Conservation (phyloP, 2,797 vertebrate species). For the Miichthys miiuy region DNA sequence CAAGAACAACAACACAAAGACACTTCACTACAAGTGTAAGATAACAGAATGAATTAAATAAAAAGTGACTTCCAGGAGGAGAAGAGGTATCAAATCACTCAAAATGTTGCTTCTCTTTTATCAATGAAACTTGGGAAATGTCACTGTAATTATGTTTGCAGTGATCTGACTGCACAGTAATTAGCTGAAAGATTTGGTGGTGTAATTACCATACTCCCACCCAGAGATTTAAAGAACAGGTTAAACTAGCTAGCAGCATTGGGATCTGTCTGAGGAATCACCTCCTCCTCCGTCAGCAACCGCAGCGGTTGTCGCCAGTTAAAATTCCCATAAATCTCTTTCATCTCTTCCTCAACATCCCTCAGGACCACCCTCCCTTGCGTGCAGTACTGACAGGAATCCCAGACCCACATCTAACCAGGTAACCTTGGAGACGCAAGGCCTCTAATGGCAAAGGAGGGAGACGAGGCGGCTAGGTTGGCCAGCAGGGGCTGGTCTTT, state of each 20-base stretch:
- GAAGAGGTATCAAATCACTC: constrained; percentile 20
- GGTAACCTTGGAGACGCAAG: constrained; percentile 69
- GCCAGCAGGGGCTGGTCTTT: constrained; percentile 52
- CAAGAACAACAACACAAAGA: background rate
- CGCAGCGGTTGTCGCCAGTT: constrained; percentile 42
- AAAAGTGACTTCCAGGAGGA: constrained; percentile 10
- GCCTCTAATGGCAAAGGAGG: constrained; percentile 49
- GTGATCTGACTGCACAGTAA: constrained; percentile 57
- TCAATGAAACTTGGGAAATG: constrained; percentile 47
- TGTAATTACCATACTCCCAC: constrained; percentile 64
- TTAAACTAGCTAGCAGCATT: constrained; percentile 44
- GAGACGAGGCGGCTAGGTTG: constrained; percentile 35
- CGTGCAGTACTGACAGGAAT: constrained; percentile 52
- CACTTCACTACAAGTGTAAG: background rate
- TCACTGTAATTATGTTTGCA: constrained; percentile 63
- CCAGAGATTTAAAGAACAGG: constrained; percentile 59
- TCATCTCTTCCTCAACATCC: constrained; percentile 45
- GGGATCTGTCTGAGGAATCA: constrained; percentile 41
- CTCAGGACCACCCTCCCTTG: constrained; percentile 19
- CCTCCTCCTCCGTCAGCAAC: constrained; percentile 26
- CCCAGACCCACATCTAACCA: constrained; percentile 58
- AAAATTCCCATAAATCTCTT: constrained; percentile 60
- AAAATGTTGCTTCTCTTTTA: constrained; percentile 25
- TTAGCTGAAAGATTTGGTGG: constrained; percentile 60
- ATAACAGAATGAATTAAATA: background rate